Conservation (phyloP, 1,140 invertebrate species). For the Pararge aegeria region DNA sequence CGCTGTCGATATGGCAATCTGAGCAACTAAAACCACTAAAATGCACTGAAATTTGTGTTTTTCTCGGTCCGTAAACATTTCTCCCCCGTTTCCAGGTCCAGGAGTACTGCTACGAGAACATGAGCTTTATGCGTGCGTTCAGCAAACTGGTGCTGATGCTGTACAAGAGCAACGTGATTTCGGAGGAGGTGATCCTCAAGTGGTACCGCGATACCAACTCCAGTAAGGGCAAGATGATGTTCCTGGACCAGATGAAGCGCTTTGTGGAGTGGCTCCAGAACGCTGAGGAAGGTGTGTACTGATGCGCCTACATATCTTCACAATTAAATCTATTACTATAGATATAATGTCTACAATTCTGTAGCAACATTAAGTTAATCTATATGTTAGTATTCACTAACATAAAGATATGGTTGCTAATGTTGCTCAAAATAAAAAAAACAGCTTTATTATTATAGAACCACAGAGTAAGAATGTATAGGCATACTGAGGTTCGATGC, state of each 20-base stretch:
- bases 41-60: neutral
- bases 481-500: too few species aligned
- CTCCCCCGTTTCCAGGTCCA: neutral
- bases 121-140: constrained; percentile 99
- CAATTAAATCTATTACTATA: too few species aligned
- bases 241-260: constrained; percentile 98
- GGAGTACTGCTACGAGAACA: constrained; percentile 96
- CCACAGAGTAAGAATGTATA: too few species aligned
- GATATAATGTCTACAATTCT: too few species aligned
- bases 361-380: too few species aligned
- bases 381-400: too few species aligned
- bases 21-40: constrained; percentile 30
- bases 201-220: constrained; percentile 97
- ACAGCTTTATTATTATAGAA: too few species aligned
- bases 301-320: constrained; percentile 12
- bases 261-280: constrained; percentile 98
- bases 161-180: constrained; percentile 97
- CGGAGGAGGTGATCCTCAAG: constrained; percentile 94
- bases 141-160: constrained; percentile 97
- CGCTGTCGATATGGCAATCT: constrained; percentile 67
- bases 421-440: too few species aligned
- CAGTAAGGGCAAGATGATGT: constrained; percentile 96
- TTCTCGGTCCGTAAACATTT: too few species aligned
- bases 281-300: constrained; percentile 94
- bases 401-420: too few species aligned